A percentile compares a stretch with the other conserved stretches of the same genome.
These are phyloP conservation scores for Hypolimnas misippus DNA, from an alignment of 2,888 invertebrate genomes.

Conservation along the genomic window DNA sequence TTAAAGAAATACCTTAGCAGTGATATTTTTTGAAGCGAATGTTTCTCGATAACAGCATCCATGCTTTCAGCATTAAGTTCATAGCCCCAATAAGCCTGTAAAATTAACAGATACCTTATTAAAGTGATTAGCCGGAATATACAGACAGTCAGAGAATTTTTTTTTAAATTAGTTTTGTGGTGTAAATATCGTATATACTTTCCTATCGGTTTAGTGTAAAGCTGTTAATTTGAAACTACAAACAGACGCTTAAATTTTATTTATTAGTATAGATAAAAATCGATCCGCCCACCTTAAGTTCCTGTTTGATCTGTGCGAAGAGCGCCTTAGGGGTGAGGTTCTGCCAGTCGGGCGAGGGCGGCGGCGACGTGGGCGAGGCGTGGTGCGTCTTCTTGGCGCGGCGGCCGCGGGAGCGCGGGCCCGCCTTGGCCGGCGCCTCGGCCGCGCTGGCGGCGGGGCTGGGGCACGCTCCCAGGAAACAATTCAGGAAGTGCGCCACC, in stretches of 20 bases:
- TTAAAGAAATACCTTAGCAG: slow-evolving; percentile 83
- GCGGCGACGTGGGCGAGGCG: slow-evolving; percentile 56
- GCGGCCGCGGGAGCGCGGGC: slow-evolving; percentile 60
- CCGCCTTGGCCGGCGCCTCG: slow-evolving; percentile 56
- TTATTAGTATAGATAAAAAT: too few relatives aligned
- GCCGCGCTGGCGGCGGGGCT: slow-evolving; percentile 79
- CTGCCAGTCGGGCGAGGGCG: slow-evolving; percentile 89
- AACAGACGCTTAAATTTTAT: too few relatives aligned
- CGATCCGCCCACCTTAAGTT: slow-evolving; percentile 81
- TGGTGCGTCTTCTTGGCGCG: slow-evolving; percentile 53
- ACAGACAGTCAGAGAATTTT: too few relatives aligned
- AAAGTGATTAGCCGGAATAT: too few relatives aligned
- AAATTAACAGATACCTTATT: not conserved
- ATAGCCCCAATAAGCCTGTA: slow-evolving; percentile 94
- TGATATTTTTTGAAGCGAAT: slow-evolving; percentile 94
- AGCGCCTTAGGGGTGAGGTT: slow-evolving; percentile 92
- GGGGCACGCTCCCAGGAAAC: slow-evolving; percentile 91
- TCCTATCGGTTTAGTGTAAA: too few relatives aligned
- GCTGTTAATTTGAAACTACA: too few relatives aligned
- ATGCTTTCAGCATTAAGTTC: slow-evolving; percentile 91
- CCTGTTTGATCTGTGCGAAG: slow-evolving; percentile 94
- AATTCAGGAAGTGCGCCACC: slow-evolving; percentile 98
- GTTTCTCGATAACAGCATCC: slow-evolving; percentile 90
- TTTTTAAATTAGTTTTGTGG: too few relatives aligned
- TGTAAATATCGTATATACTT: too few relatives aligned